Conservation (phyloP, 2,888 invertebrate genomes). For the Drosophila robusta region DNA sequence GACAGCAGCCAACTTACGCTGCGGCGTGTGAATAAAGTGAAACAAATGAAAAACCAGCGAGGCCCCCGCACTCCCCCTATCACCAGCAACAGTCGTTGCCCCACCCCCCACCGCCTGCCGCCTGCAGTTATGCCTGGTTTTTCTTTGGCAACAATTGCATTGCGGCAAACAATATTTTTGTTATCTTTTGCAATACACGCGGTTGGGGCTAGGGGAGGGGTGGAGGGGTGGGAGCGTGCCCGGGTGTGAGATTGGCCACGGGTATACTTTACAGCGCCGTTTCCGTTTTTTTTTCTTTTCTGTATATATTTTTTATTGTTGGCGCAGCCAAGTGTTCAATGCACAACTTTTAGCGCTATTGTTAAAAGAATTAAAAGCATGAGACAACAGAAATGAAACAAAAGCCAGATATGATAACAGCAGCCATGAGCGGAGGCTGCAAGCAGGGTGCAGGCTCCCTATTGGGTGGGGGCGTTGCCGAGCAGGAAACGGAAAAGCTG, state of each 20-base stretch:
- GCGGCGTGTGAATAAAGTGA: slow-evolving; percentile 75
- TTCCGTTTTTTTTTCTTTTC: slow-evolving; percentile 53
- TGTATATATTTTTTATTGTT: slow-evolving; percentile 61
- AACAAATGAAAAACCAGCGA: slow-evolving; percentile 68
- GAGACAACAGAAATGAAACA: slow-evolving; percentile 68
- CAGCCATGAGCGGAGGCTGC: neutral
- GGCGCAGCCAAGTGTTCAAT: slow-evolving; percentile 76
- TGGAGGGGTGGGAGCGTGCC: slow-evolving; percentile 9
- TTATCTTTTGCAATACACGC: slow-evolving; percentile 68
- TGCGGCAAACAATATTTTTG: slow-evolving; percentile 79
- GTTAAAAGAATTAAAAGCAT: slow-evolving; percentile 78
- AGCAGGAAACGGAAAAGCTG: slow-evolving; percentile 58
- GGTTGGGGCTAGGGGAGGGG: slow-evolving; percentile 6
- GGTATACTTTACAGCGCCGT: slow-evolving; percentile 67
- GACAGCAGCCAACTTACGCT: slow-evolving; percentile 41
- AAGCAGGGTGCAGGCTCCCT: slow-evolving; percentile 3
- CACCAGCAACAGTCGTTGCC: too few relatives aligned
- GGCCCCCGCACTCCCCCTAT: too few relatives aligned
- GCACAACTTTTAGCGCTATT: slow-evolving; percentile 78
- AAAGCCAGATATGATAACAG: slow-evolving; percentile 74
- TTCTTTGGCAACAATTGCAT: slow-evolving; percentile 79
- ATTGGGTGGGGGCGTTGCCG: slow-evolving; percentile 1
- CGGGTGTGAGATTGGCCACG: slow-evolving; percentile 26
- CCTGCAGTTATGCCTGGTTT: slow-evolving; percentile 17
- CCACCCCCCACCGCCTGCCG: too few relatives aligned